These are phyloP conservation scores for Hydraecia micacea DNA, from an alignment of 2,888 invertebrate genomes.

Conservation along the genomic window DNA sequence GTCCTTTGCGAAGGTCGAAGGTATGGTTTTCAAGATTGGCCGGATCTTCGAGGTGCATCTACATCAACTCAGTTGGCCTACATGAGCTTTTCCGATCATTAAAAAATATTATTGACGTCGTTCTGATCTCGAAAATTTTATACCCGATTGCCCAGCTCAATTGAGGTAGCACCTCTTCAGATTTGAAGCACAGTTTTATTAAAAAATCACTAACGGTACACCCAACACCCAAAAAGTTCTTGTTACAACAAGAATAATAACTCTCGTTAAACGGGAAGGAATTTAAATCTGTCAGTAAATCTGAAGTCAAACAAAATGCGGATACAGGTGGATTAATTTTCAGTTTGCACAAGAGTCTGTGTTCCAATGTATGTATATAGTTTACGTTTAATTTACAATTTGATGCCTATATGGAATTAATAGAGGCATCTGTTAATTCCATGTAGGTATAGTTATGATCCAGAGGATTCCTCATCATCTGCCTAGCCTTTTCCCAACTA, in stretches of 20 bases:
- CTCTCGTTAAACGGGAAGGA: slow-evolving; percentile 24
- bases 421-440: neutral
- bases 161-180: neutral
- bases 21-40: neutral
- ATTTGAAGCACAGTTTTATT: neutral
- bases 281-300: slow-evolving; percentile 25
- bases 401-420: neutral
- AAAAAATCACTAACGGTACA: neutral
- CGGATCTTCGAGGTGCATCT: no score
- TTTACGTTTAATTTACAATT: neutral
- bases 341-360: slow-evolving; percentile 15
- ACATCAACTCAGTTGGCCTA: neutral
- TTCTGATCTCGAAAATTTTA: neutral
- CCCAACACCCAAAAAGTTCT: neutral
- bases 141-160: neutral
- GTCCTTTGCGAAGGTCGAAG: neutral
- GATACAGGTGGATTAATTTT: slow-evolving; percentile 28
- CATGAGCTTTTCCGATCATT: neutral
- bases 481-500: no score
- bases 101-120: neutral
- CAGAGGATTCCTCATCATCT: no score
- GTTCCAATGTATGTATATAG: neutral
- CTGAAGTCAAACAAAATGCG: slow-evolving; percentile 14
- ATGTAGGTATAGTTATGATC: neutral
- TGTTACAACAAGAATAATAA: slow-evolving; percentile 11